Conservation (phyloP, 1,140 invertebrate species). For the Zaprionus kolodkinae region DNA sequence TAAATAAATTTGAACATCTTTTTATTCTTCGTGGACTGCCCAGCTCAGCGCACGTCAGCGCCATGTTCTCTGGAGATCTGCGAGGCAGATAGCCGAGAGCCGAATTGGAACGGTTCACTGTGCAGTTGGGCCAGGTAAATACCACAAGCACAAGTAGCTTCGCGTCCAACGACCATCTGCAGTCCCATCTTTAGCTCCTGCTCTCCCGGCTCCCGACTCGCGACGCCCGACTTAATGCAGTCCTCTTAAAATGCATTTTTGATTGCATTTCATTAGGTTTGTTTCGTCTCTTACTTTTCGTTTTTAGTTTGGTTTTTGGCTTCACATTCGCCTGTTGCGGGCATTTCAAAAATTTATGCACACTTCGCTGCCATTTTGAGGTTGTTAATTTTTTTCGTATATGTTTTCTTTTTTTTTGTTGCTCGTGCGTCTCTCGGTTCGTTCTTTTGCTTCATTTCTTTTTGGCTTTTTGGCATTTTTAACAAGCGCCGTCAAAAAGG, state of each 20-base stretch:
- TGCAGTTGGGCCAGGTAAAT: conserved; percentile 4
- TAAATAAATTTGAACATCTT: conserved; percentile 76
- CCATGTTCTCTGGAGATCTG: conserved; percentile 64
- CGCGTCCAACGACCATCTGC: not conserved
- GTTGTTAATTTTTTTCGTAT: conserved; percentile 69
- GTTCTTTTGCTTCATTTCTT: conserved; percentile 56
- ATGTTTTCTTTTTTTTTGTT: no score
- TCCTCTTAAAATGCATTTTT: conserved; percentile 73
- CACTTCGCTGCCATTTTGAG: conserved; percentile 77
- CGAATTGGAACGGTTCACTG: conserved; percentile 36
- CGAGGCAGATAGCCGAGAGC: conserved; percentile 54
- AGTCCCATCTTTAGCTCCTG: not conserved
- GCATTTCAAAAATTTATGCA: conserved; percentile 80
- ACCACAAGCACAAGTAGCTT: conserved; percentile 13
- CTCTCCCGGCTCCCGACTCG: not conserved
- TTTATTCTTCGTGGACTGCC: conserved; percentile 19
- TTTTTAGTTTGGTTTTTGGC: conserved; percentile 31
- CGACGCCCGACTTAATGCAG: conserved; percentile 67
- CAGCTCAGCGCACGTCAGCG: conserved; percentile 63
- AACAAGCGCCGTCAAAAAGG: conserved; percentile 81
- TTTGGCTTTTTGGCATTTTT: conserved; percentile 68
- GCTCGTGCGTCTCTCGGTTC: conserved; percentile 19
- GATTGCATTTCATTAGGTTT: conserved; percentile 78
- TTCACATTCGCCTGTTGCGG: conserved; percentile 50
- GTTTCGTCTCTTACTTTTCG: conserved; percentile 16